phyloP scores from a whole-genome alignment of 1,140 invertebrate species.

The Eulimnadia texana region DNA sequence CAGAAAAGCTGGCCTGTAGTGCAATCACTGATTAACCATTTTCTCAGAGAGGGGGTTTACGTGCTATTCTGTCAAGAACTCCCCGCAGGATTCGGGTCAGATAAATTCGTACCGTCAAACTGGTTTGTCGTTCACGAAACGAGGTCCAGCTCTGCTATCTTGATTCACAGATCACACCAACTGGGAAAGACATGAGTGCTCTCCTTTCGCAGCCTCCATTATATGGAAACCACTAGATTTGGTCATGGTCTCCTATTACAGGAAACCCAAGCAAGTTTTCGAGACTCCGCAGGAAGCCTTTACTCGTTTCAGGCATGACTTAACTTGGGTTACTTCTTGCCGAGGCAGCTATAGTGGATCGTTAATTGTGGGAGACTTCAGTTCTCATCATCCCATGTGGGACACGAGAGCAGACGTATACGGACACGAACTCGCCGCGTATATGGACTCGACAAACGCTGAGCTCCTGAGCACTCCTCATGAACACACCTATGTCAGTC shows the following conservation, averaged over 20 bases:
- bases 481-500: neutral
- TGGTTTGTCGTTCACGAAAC: neutral
- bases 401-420: neutral
- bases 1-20: neutral
- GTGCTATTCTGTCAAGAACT: neutral
- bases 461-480: neutral
- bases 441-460: neutral
- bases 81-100: neutral
- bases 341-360: neutral
- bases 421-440: neutral
- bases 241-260: neutral
- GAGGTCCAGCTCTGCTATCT: neutral
- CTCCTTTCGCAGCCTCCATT: neutral
- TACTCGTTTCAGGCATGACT: neutral
- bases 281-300: neutral
- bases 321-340: neutral
- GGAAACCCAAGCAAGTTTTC: neutral
- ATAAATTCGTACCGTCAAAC: neutral
- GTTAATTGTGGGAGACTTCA: neutral
- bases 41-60: neutral
- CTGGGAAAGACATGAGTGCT: neutral
- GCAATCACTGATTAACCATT: neutral
- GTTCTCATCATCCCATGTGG: neutral
- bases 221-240: neutral
- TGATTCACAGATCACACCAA: neutral